Evolutionary conservation across 2,888 invertebrate genomes (phyloP).

Genomic region (Zele albiditarsus): DNA sequence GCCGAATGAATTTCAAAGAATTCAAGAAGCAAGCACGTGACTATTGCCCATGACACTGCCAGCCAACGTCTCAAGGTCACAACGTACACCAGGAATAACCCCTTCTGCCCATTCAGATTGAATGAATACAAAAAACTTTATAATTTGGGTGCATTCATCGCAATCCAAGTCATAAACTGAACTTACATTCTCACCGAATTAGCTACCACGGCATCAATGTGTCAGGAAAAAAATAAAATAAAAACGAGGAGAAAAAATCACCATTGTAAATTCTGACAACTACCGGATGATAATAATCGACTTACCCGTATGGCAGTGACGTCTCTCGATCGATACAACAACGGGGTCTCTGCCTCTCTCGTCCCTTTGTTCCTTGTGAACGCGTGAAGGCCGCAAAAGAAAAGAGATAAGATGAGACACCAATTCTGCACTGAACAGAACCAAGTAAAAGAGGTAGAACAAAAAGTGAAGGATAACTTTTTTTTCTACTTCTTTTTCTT

Average conservation of each 20-base stretch:
- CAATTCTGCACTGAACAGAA: constrained; percentile 32
- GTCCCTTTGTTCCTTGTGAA: constrained; percentile 49
- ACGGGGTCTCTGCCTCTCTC: constrained; percentile 36
- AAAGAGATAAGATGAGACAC: constrained; percentile 38
- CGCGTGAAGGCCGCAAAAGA: constrained; percentile 51
- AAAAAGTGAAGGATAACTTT: constrained; percentile 43
- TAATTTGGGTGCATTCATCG: neutral
- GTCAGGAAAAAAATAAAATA: neutral
- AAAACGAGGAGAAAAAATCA: neutral
- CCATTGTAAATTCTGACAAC: neutral
- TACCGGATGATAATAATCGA: constrained; percentile 52
- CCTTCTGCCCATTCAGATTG: neutral
- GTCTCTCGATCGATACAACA: constrained; percentile 62
- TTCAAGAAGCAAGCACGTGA: neutral
- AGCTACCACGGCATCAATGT: neutral
- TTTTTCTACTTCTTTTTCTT: neutral
- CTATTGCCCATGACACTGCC: neutral
- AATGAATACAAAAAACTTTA: neutral
- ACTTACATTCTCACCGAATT: neutral
- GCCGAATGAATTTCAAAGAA: neutral
- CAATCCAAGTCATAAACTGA: neutral
- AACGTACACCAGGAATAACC: neutral
- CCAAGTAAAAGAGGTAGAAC: constrained; percentile 9
- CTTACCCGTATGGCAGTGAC: constrained; percentile 57
- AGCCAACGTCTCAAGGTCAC: neutral